Base-by-base conservation (phyloP, 2,888 invertebrate genomes). In the Julus scandinavius region DNA sequence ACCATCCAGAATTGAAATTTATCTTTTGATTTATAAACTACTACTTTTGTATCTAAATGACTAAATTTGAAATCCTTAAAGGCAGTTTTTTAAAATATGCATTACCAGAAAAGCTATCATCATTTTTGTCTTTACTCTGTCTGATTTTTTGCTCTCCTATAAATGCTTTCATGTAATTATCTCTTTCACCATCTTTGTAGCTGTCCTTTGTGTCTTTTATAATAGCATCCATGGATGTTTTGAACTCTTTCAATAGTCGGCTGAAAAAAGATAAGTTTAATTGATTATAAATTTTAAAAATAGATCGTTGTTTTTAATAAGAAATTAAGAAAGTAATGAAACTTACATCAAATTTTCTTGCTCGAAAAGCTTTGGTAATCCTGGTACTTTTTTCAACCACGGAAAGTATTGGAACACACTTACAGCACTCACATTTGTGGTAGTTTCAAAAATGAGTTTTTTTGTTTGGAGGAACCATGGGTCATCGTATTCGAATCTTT, bases 401-500 rank as follows among this genome's bases (percentile, higher is more conserved):
- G 87, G 49, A 54, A 87, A 87, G 4, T n/a, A 49, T 7, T 50
- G n/a, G 11, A 54, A 40, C 54, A 54, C 6, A 29, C 29, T 29
- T 29, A 29, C 29, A 29, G 29, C 29, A 29, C 29, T 29, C 29
- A 29, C 29, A 29, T 17, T 49, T 5, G 20, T 41, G 13, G 29
- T 40, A n/a, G 2, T 2, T 41, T 85, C 85, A 11, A 29, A 13
- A 4, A 85, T n/a, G 11, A n/a, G 17, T 5, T 87, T 11, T 17
- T 80, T 45, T 4, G 50, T 11, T 54, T 49, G 2, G 41, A 87
- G 9, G 40, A 87, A 87, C 50, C 20, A 45, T 5, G 49, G 9
- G 20, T 87, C 54, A 6, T 87, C 58, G 40, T 87, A 87, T 29
- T 87, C 87, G 87, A 87, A 87, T 13, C 87, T 29, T 29, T 29